Percentiles rank a stretch among this genome's conserved stretches.
Conservation (phyloP, 2,888 invertebrate genomes). For the Heliothis peltigera region DNA sequence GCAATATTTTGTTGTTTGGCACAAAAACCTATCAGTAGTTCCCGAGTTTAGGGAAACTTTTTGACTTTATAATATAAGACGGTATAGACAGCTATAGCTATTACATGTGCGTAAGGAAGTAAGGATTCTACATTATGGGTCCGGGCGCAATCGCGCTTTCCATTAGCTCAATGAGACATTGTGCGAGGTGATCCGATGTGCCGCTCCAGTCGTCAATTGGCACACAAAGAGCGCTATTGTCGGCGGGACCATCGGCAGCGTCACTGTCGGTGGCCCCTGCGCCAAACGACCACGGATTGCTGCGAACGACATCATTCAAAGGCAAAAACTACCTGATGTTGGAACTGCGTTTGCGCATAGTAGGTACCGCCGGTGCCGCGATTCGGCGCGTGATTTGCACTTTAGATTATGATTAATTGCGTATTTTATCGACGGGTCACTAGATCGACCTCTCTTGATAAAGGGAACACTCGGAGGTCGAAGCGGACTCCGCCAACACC, state of each 20-base stretch:
- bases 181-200: slow-evolving; percentile 46
- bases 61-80: too few relatives aligned
- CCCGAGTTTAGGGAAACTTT: too few relatives aligned
- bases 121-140: neutral
- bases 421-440: slow-evolving; percentile 66
- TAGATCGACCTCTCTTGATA: slow-evolving; percentile 66
- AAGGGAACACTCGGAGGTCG: slow-evolving; percentile 68
- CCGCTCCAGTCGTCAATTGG: slow-evolving; percentile 64
- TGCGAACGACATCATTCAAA: slow-evolving; percentile 1
- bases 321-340: slow-evolving; percentile 11
- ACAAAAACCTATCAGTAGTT: too few relatives aligned
- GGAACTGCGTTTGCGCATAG: slow-evolving; percentile 21
- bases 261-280: slow-evolving; percentile 3
- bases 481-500: slow-evolving; percentile 51
- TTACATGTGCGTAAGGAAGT: neutral
- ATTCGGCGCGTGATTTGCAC: slow-evolving; percentile 67
- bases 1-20: too few relatives aligned
- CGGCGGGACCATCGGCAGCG: slow-evolving; percentile 19
- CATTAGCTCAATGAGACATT: slow-evolving; percentile 47
- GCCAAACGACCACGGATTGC: slow-evolving; percentile 12
- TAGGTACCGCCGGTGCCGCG: slow-evolving; percentile 24
- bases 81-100: neutral
- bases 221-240: slow-evolving; percentile 66
- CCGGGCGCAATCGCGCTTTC: slow-evolving; percentile 3
- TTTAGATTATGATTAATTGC: slow-evolving; percentile 61